phyloP scores from a whole-genome alignment of 2,113 vertebrate species.

The Lophochroa leadbeateri region DNA sequence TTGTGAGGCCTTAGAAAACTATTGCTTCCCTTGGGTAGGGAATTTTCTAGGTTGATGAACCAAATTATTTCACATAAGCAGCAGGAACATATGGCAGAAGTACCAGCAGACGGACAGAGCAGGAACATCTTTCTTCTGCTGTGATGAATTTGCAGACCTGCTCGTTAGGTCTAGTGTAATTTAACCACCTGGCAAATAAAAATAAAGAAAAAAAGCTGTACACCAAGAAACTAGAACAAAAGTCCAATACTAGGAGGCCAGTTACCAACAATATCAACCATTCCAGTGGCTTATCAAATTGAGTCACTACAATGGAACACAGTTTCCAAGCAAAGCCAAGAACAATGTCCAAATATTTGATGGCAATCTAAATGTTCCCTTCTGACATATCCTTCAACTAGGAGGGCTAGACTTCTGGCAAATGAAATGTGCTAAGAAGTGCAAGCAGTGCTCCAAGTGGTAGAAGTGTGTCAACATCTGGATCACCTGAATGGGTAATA shows the following conservation, averaged over 20 bases:
- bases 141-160: background rate
- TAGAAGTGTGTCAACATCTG: background rate
- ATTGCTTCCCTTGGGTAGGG: background rate
- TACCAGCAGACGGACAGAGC: background rate
- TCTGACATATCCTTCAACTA: background rate
- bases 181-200: background rate
- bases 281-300: background rate
- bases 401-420: background rate
- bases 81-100: background rate
- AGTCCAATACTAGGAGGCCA: background rate
- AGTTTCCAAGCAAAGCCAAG: background rate
- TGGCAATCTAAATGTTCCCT: background rate
- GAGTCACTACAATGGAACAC: background rate
- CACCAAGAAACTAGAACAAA: background rate
- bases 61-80: background rate
- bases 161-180: background rate
- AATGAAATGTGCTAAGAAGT: background rate
- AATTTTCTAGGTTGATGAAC: background rate
- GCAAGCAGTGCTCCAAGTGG: background rate
- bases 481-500: background rate
- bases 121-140: background rate
- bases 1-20: background rate
- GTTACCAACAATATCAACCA: background rate
- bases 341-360: background rate
- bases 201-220: background rate